Evolutionary conservation across 2,888 invertebrate genomes (phyloP).

Genomic region (Chymomyza fuscimana): DNA sequence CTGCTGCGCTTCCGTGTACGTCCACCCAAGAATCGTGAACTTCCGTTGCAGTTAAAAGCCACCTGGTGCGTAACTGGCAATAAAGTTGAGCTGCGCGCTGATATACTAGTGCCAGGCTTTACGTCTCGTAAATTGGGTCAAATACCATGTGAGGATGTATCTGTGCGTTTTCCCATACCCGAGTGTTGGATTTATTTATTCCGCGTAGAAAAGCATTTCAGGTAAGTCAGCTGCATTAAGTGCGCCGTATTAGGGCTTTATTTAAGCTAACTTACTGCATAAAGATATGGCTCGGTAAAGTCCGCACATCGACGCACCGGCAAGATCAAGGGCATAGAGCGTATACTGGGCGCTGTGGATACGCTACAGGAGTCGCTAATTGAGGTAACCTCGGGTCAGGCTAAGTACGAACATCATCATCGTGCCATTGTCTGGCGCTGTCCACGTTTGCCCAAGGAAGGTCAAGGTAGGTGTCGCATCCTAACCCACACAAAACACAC

Average conservation of each 20-base stretch:
- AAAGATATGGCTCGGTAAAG: slow-evolving; percentile 96
- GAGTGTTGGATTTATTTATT: slow-evolving; percentile 99
- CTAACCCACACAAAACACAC: neutral
- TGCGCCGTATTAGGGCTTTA: slow-evolving; percentile 11
- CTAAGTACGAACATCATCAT: slow-evolving; percentile 99
- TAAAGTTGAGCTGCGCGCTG: slow-evolving; percentile 96
- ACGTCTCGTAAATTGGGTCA: slow-evolving; percentile 97
- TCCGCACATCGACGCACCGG: slow-evolving; percentile 93
- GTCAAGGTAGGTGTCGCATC: slow-evolving; percentile 87
- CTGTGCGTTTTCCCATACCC: slow-evolving; percentile 97
- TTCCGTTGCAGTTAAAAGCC: slow-evolving; percentile 96
- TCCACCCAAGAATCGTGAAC: slow-evolving; percentile 96
- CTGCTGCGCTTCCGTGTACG: slow-evolving; percentile 96
- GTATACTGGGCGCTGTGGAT: slow-evolving; percentile 94
- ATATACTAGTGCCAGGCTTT: slow-evolving; percentile 97
- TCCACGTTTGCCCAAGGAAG: slow-evolving; percentile 97
- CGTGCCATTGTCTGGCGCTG: slow-evolving; percentile 99
- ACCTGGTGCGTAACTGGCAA: slow-evolving; percentile 93
- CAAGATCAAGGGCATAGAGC: slow-evolving; percentile 94
- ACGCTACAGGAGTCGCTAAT: slow-evolving; percentile 94
- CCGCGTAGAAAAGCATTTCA: slow-evolving; percentile 97
- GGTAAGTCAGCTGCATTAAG: slow-evolving; percentile 63
- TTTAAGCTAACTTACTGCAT: neutral
- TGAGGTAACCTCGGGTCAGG: slow-evolving; percentile 97
- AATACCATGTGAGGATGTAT: slow-evolving; percentile 98